phyloP scores from a whole-genome alignment of 2,113 vertebrate genomes.

The Chloebia gouldiae region DNA sequence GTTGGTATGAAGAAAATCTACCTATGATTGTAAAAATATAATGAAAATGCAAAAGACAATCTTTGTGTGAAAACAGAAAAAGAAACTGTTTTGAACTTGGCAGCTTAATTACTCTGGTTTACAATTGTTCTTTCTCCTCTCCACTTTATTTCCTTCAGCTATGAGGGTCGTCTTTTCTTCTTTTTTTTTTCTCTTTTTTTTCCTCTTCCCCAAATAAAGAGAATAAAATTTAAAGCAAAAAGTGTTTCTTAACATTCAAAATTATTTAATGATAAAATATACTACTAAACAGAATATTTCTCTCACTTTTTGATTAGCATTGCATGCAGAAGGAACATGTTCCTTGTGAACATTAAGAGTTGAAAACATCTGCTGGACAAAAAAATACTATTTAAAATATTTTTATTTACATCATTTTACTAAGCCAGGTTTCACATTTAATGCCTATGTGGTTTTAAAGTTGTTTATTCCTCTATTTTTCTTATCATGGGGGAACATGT shows the following conservation, averaged over 20 bases:
- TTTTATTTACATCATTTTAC: slow-evolving; percentile 44
- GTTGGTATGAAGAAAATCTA: background rate
- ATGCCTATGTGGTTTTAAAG: slow-evolving; percentile 41
- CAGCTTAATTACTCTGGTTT: background rate
- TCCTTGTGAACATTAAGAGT: background rate
- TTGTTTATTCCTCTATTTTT: slow-evolving; percentile 54
- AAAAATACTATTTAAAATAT: background rate
- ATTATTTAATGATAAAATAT: background rate
- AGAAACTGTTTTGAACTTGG: background rate
- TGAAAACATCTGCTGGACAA: slow-evolving; percentile 7
- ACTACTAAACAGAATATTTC: background rate
- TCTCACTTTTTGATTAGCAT: background rate
- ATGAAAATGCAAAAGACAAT: background rate
- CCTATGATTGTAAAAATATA: background rate
- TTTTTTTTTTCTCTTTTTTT: rapidly evolving
- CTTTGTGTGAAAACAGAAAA: background rate
- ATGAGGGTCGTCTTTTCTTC: no score
- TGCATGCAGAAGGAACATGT: background rate
- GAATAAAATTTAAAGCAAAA: background rate
- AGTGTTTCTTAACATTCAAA: background rate
- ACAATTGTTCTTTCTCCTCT: background rate
- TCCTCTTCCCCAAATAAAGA: background rate
- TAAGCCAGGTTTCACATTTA: slow-evolving; percentile 53
- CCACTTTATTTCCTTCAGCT: background rate
- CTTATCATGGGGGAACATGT: slow-evolving; percentile 61